Base-by-base conservation (phyloP, 37 sponge, comb jelly and placozoan genomes). In the Beroe ovata region DNA sequence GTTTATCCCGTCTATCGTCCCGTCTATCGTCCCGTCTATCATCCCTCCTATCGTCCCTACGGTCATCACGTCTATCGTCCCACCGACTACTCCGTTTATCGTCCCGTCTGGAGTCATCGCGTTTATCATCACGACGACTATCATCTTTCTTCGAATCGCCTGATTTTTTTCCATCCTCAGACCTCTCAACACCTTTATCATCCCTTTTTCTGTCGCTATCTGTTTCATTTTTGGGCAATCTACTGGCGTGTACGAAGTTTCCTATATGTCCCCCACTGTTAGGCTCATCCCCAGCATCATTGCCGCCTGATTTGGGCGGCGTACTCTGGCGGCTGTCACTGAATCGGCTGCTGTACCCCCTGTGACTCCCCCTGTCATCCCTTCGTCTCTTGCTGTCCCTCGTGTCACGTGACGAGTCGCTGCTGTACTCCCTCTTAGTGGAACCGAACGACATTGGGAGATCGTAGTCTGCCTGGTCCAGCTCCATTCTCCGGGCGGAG, bases 31-130 rank as follows among this genome's bases (percentile, higher is more conserved):
- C 69, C 30, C 69, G 29, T 34, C 69, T 34, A 30, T 66, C 69
- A 33, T 66, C 69, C 36, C 69, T 26, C 25, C 69, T 25, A 66
- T 66, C 69, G 69, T 66, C 69, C 69, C 69, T 25, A 37, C 69
- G 69, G 30, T 66, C 69, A 33, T 66, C 69, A 4, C 69, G 1
- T 29, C 69, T 34, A 66, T 66, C 69, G 35, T 66, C 69, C 69
- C 69, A 29, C 16, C 69, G 25, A 8, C 69, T 33, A 32, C 16
- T 30, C 2, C 69, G 69, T 30, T 66, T 66, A 32, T 66, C 69
- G 16, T 66, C 69, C 32, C 69, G 33, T 1, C 69, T 1, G 4
- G 32, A 37, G 35, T 66, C 69, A 33, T 66, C 69, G 16, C 69
- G 69, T 33, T 30, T 66, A 37, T 47, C 54, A n/a, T n/a, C n/a